phyloP scores from a whole-genome alignment of 2,888 invertebrate species.

The Iphiclides podalirius region DNA sequence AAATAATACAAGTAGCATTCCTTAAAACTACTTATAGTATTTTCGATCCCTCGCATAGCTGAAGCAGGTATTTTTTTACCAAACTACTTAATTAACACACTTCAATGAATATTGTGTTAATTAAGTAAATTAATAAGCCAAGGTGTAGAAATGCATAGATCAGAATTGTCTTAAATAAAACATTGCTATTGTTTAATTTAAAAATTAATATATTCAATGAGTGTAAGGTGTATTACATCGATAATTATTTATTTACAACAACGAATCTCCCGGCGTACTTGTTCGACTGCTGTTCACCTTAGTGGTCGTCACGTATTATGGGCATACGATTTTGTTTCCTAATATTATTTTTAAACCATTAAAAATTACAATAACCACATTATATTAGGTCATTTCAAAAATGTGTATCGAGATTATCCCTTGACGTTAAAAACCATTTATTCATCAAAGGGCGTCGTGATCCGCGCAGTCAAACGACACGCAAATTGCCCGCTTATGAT shows the following conservation, averaged over 20 bases:
- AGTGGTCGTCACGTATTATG: not conserved
- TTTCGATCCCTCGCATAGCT: too few relatives aligned
- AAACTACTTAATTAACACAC: too few relatives aligned
- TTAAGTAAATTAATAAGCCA: too few relatives aligned
- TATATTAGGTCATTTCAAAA: not conserved
- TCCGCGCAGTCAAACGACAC: not conserved
- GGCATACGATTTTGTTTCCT: not conserved
- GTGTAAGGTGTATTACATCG: constrained; percentile 57
- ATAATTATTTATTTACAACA: constrained; percentile 64
- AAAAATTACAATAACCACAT: constrained; percentile 5
- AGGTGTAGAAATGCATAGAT: too few relatives aligned
- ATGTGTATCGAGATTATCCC: not conserved
- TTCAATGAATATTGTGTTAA: too few relatives aligned
- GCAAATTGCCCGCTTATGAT: not conserved
- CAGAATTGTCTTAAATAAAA: constrained; percentile 22
- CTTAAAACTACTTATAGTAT: too few relatives aligned
- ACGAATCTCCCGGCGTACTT: constrained; percentile 33
- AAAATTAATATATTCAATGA: constrained; percentile 63
- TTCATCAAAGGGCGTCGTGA: not conserved
- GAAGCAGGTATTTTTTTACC: too few relatives aligned
- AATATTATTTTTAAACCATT: constrained; percentile 22
- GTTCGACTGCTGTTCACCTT: not conserved
- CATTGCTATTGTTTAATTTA: constrained; percentile 32
- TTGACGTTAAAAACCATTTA: not conserved
- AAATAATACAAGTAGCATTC: too few relatives aligned